A percentile compares a stretch with the other conserved stretches of the same genome.
phyloP scores from a whole-genome alignment of 2,113 vertebrate species.

The Geococcyx californianus region DNA sequence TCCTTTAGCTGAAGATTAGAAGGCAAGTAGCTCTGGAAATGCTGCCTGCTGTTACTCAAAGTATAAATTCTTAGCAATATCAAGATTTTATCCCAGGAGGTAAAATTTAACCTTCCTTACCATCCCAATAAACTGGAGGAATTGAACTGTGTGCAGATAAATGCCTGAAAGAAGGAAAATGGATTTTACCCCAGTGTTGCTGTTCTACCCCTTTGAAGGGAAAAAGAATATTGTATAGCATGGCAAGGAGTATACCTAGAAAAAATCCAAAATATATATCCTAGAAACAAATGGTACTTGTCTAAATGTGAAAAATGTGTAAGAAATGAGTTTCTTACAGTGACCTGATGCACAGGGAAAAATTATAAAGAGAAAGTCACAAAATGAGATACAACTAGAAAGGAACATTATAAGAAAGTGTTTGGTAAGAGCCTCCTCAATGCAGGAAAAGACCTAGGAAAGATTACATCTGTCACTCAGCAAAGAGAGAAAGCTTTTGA shows the following conservation, averaged over 20 bases:
- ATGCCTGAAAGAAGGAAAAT: not conserved
- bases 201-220: not conserved
- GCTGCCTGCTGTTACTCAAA: not conserved
- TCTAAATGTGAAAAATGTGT: not conserved
- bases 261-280: not conserved
- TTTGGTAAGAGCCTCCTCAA: not conserved
- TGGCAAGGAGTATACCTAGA: not conserved
- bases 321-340: not conserved
- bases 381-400: not conserved
- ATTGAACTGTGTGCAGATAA: not conserved
- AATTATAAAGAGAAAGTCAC: not conserved
- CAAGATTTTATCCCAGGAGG: slow-evolving; percentile 4
- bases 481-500: slow-evolving; percentile 18
- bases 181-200: not conserved
- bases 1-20: not conserved
- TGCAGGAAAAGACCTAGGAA: not conserved
- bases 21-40: not conserved
- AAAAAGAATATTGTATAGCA: not conserved
- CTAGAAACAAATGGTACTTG: not conserved
- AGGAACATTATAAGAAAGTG: not conserved
- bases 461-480: slow-evolving; percentile 51
- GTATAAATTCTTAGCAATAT: not conserved
- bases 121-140: not conserved
- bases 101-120: not conserved
- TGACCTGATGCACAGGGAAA: not conserved